Evolutionary conservation across 1,140 invertebrate genomes (phyloP), one percentile per base, ranked within the genome.

Genomic region (Nilaparvata lugens): DNA sequence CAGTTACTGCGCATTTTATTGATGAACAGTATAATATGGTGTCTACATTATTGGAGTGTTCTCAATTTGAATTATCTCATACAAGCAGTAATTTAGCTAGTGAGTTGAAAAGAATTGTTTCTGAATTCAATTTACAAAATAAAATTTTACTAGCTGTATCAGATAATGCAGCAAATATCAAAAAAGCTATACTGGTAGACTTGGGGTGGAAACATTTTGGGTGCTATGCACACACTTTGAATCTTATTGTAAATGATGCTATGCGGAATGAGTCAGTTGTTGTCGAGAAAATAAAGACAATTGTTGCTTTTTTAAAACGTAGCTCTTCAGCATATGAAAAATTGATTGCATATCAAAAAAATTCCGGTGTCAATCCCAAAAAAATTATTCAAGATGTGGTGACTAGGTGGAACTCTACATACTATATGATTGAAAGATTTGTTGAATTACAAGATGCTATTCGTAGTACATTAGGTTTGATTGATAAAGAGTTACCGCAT

Each of bases 381-480:
- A 66, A 67, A 61, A 58, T 71, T 38, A 67, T 71, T 13, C 67
- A 71, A 62, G 64, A 68, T 18, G 69, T 73, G 0, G 31, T 55
- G 4, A 74, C 71, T 0, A 25, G 69, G 1, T 74, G 69, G 72
- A 73, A 74, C 56, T 68, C 66, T 38, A 71, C 68, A 1, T 73
- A 65, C 56, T 70, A 73, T 56, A 74, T 74, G 72, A 61, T 72
- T 0, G 40, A 69, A 59, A 61, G 72, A 61, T 75, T 75, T 67
- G 43, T 72, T 6, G 65, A 24, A 19, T 57, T 57, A 42, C 28
- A 57, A 70, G 42, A 52, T 73, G 14, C 55, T 65, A 25, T 68
- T 24, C 58, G 63, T 68, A 25, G 21, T 74, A 0, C 72, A 64
- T 60, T 53, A 67, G 28, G 70, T 72, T 19, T 56, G 70, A 9